Evolutionary conservation across 2,888 invertebrate genomes (phyloP), one percentile per base, ranked within the genome.

Genomic region (Caenorhabditis sp.): DNA sequence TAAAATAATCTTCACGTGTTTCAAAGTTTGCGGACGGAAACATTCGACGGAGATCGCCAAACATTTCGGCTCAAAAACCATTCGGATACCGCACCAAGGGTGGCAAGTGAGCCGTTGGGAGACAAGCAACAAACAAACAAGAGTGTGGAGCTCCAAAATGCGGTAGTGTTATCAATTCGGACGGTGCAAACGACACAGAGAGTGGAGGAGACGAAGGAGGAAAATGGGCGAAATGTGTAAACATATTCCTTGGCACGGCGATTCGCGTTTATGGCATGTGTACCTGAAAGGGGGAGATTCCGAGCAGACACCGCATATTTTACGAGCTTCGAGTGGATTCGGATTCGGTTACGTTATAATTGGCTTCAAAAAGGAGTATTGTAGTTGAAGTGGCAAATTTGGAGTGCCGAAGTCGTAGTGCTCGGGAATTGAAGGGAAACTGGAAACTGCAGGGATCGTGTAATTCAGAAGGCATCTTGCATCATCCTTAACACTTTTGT

Each of bases 201-300:
- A 39, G 30, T n/a, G 32, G n/a, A 30, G 22, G 50, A 35, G 37
- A 39, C 20, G 43, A 27, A 32, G 53, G 45, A 27, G 15, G 26
- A 20, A 32, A 27, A 48, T 32, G 26, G 65, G 48, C 65, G 66
- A 56, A 68, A 68, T 58, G 58, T 58, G 68, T 55, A 68, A 68
- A 68, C 68, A 68, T 58, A 50, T 58, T 58, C 66, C 58, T 68
- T 58, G 68, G 58, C 58, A 59, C 59, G 68, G 68, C 68, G 68
- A 68, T 68, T 66, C 30, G 48, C 39, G 46, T 68, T 68, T 59
- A 68, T 59, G 68, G 68, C 68, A 68, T 55, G 32, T 65, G 56
- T 58, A 65, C 55, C 65, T 65, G 65, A 35, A n/a, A n/a, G n/a
- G n/a, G n/a, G n/a, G n/a, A n/a, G n/a, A n/a, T n/a, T n/a, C n/a